phyloP scores from a whole-genome alignment of 2,113 vertebrate genomes.

The Vimba vimba region DNA sequence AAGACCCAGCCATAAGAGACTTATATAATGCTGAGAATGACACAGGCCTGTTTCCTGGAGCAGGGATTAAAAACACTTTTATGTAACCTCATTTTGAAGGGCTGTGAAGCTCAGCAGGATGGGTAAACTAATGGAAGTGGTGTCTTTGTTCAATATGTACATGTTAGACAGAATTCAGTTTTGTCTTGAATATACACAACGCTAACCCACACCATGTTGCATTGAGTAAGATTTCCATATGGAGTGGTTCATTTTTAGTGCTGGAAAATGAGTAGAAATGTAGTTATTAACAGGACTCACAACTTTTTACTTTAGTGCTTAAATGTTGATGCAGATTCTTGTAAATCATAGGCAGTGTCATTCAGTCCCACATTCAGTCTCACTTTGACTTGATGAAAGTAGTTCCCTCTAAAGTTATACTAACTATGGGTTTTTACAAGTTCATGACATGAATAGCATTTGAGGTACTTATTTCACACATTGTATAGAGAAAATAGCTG shows the following conservation, averaged over 20 bases:
- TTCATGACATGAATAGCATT: not conserved
- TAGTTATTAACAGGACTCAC: not conserved
- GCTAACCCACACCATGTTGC: not conserved
- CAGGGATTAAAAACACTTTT: conserved; percentile 71
- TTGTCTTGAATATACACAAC: not conserved
- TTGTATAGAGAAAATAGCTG: not conserved
- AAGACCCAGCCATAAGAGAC: conserved; percentile 51
- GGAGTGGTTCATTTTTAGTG: not conserved
- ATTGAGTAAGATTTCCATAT: conserved; percentile 1
- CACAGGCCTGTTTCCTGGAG: conserved; percentile 64
- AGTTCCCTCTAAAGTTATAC: not conserved
- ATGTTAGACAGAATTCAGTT: not conserved
- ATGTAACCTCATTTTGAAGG: conserved; percentile 65
- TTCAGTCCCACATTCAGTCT: not conserved
- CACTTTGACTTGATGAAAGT: not conserved
- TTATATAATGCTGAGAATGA: conserved; percentile 65
- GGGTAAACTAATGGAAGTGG: conserved; percentile 13
- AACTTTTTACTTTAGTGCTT: conserved; percentile 10
- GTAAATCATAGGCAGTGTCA: not conserved
- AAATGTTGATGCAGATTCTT: not conserved
- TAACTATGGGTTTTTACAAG: not conserved
- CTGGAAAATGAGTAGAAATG: not conserved
- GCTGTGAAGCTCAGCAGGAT: conserved; percentile 49
- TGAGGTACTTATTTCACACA: not conserved
- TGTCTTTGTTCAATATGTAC: not conserved